A percentile compares a stretch with the other conserved stretches of the same genome.
Evolutionary conservation across 2,888 invertebrate species (phyloP).

Genomic region (Augiades crinisus): DNA sequence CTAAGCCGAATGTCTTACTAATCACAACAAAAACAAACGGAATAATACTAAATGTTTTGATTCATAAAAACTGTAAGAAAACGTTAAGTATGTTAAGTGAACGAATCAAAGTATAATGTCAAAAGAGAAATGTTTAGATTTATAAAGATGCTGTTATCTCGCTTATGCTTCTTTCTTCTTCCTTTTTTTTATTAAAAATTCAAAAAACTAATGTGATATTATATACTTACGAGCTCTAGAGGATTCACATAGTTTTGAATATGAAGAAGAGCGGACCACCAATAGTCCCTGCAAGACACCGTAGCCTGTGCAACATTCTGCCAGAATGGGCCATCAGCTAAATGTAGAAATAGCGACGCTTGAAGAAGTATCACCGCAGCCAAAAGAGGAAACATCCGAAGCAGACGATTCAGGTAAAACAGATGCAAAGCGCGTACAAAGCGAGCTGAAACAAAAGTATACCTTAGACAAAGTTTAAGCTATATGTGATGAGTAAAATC

Average conservation of each 20-base stretch:
- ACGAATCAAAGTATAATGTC: too few species aligned
- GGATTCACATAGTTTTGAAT: slow-evolving; percentile 52
- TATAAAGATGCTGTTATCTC: too few species aligned
- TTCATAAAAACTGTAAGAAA: too few species aligned
- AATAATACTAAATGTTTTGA: too few species aligned
- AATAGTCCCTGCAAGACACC: slow-evolving; percentile 47
- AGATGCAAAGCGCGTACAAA: slow-evolving; percentile 50
- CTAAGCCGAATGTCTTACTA: too few species aligned
- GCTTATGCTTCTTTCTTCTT: too few species aligned
- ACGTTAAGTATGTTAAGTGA: too few species aligned
- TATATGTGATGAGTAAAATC: too few species aligned
- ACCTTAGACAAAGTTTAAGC: too few species aligned
- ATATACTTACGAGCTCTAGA: slow-evolving; percentile 40
- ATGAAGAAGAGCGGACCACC: slow-evolving; percentile 58
- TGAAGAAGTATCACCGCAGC: slow-evolving; percentile 49
- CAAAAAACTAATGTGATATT: not conserved
- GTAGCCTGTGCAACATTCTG: slow-evolving; percentile 30
- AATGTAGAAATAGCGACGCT: slow-evolving; percentile 44
- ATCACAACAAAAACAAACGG: too few species aligned
- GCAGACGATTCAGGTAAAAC: slow-evolving; percentile 54
- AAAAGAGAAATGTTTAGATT: too few species aligned
- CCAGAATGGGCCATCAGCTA: slow-evolving; percentile 48
- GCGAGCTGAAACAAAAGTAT: slow-evolving; percentile 41
- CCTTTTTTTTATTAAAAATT: not conserved
- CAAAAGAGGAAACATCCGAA: slow-evolving; percentile 54